phyloP scores from a whole-genome alignment of 2,113 vertebrate genomes.

The Pomatostomus ruficeps region DNA sequence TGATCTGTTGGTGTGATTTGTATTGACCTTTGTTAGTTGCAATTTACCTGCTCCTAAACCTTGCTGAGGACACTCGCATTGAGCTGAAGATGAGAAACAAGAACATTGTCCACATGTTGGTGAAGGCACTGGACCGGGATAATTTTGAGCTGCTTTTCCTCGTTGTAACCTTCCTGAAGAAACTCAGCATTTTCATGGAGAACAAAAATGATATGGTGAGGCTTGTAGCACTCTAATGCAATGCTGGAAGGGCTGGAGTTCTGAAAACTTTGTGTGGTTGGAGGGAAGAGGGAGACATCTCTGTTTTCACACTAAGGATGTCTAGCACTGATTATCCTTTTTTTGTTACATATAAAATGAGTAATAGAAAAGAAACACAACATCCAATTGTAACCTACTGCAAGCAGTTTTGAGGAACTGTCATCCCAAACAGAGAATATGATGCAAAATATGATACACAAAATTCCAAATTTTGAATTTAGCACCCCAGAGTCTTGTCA shows the following conservation, averaged over 20 bases:
- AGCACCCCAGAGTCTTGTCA: not conserved
- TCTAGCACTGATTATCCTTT: not conserved
- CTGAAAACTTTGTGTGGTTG: not conserved
- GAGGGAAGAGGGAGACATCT: not conserved
- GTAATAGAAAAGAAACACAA: not conserved
- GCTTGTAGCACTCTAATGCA: not conserved
- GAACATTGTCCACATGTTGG: slow-evolving; percentile 90
- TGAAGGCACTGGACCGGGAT: slow-evolving; percentile 86
- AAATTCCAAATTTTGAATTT: not conserved
- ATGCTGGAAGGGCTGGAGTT: not conserved
- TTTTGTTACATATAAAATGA: not conserved
- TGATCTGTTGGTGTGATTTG: not conserved
- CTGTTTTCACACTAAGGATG: not conserved
- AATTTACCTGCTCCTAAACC: slow-evolving; percentile 88
- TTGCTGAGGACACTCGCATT: slow-evolving; percentile 89
- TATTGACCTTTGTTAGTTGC: slow-evolving; percentile 72
- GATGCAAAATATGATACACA: not conserved
- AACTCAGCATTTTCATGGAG: slow-evolving; percentile 94
- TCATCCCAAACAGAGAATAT: not conserved
- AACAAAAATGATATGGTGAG: slow-evolving; percentile 98
- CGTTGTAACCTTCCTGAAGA: slow-evolving; percentile 91
- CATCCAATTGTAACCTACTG: not conserved
- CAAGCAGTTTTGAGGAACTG: not conserved
- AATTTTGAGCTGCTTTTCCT: slow-evolving; percentile 89
- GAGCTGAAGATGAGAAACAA: slow-evolving; percentile 97